Evolutionary conservation across 1,140 invertebrate genomes (phyloP), one percentile per base, ranked within the genome.

Genomic region (Protaetia brevitarsis): DNA sequence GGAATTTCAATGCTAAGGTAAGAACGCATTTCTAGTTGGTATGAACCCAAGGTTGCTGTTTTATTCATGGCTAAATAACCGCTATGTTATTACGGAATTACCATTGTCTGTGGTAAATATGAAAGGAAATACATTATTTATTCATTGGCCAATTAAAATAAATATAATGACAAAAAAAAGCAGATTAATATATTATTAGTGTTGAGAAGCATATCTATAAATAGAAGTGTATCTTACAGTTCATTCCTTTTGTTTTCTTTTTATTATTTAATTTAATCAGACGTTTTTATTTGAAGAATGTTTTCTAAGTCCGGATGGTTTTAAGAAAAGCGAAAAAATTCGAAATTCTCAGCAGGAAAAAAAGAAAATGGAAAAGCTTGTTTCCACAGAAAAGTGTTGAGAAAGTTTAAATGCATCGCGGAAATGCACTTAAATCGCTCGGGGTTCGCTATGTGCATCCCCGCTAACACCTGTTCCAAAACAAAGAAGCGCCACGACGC

Each of bases 401-500:
- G 8, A 16, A 23, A 51, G 26, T 51, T 8, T 8, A 3, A 29
- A 16, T 59, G 57, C 57, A 30, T 59, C 57, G 23, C 10, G 26
- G 57, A 59, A 66, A 34, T 66, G 65, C 56, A 60, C 36, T 58
- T 51, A 23, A 23, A 21, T 19, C 27, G 59, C 30, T 60, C 29
- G 21, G 59, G 58, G 65, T 58, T 66, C 41, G 41, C 13, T 34
- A 51, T 61, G 57, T 45, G 37, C 34, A 66, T 51, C 65, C 67
- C 59, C 66, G 2, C 28, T 13, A 65, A 64, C 62, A 65, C 62
- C 66, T 68, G 62, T 68, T 68, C 23, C 51, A 19, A 59, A n/a
- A 69, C 68, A 69, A 72, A 71, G 69, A 68, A 68, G 63, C 63
- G 66, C 66, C 69, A 67, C 63, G 69, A 71, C 64, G 69, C 65